These are phyloP conservation scores for Drosophila algonquin DNA, from an alignment of 2,888 invertebrate genomes.

Conservation along the genomic window DNA sequence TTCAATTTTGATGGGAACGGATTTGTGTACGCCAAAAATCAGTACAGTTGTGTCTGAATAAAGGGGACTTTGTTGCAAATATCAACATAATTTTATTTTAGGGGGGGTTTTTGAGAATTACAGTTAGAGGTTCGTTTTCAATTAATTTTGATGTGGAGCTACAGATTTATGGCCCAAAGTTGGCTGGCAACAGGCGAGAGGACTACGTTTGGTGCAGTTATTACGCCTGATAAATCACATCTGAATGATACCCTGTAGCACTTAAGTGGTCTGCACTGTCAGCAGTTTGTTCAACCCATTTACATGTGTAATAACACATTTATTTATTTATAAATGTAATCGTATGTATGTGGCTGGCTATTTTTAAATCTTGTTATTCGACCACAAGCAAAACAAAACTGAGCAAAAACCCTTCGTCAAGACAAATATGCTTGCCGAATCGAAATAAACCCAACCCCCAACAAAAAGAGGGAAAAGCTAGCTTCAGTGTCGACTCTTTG, in stretches of 20 bases:
- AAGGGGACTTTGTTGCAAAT: background rate
- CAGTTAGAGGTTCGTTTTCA: background rate
- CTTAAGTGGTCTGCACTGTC: constrained; percentile 12
- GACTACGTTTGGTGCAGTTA: too few species aligned
- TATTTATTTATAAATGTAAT: constrained; percentile 14
- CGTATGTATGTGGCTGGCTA: constrained; percentile 49
- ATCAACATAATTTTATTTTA: background rate
- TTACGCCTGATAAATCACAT: background rate
- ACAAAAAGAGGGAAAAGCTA: constrained; percentile 6
- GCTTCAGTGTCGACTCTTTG: background rate
- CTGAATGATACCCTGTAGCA: constrained; percentile 1
- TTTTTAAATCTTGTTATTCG: constrained; percentile 47
- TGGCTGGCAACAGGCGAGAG: too few species aligned
- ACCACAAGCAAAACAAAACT: constrained; percentile 29
- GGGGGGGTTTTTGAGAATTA: background rate
- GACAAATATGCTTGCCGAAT: constrained; percentile 49
- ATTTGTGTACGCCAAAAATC: background rate
- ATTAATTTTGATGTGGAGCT: too few species aligned
- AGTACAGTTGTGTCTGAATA: constrained; percentile 14
- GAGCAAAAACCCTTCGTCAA: constrained; percentile 43
- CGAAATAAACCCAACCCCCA: constrained; percentile 19
- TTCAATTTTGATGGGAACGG: constrained; percentile 39
- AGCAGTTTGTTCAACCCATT: constrained; percentile 55
- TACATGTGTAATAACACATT: constrained; percentile 17
- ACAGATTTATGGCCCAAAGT: too few species aligned